Evolutionary conservation across 2,113 vertebrate species (phyloP), one percentile per base, ranked within the genome.

Genomic region (Cephalopholis sonnerati): DNA sequence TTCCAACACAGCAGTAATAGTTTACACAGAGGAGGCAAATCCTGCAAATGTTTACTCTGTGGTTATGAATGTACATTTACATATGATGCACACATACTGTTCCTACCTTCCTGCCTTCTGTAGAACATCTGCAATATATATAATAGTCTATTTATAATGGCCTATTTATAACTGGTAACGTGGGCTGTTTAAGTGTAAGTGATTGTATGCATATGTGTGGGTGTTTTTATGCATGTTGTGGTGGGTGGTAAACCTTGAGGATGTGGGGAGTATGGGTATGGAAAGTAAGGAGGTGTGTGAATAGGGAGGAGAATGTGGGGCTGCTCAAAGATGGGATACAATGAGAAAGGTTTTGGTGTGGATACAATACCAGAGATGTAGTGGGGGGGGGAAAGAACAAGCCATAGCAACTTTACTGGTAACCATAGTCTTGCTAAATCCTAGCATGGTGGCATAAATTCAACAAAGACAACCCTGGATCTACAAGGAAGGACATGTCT

Each of bases 21-120:
- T 74, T 78, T 72, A 50, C 77, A 67, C 66, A 62, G 41, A 53
- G 57, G 62, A 65, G 27, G 13, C 12, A 72, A 53, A 81, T 55
- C 22, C 61, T 73, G 48, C 27, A 74, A 54, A 84, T 74, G 13
- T 84, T 63, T 57, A 74, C n/a, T 41, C 27, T 50, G 18, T 36
- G 25, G 29, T 79, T 67, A 79, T 36, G 22, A 39, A 84, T 61
- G 61, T 27, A 24, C 7, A 36, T 22, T 55, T 57, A 39, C 36
- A 57, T 63, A 41, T 64, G n/a, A 39, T 18, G 18, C 2, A 15
- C 44, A 25, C 57, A 63, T 3, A 59, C 12, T 25, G 32, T 20
- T 24, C 32, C 32, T 36, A 7, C 32, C 32, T 36, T 36, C 32
- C 32, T 15, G 17, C 8, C 15, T 6, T 10, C 29, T 50, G 41